A percentile compares a stretch with the other conserved stretches of the same genome.
Conservation (phyloP, 2,888 invertebrate genomes). For the Drosophila pegasa region DNA sequence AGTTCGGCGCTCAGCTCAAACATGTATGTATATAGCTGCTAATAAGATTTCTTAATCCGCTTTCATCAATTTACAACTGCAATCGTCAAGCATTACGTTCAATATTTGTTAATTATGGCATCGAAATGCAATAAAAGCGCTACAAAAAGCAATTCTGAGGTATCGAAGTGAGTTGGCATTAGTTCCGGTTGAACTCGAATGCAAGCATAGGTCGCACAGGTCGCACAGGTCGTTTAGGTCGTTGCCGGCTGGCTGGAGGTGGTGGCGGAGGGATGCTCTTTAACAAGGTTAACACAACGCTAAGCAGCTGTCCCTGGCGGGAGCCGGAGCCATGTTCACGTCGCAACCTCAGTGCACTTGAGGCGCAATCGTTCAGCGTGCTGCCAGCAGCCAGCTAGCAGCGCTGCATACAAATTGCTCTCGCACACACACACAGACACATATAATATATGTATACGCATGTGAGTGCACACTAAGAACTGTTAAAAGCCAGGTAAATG, state of each 20-base stretch:
- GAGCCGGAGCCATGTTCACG: conserved; percentile 30
- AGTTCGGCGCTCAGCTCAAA: neutral
- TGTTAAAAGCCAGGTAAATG: conserved; percentile 56
- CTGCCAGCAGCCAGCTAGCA: conserved; percentile 47
- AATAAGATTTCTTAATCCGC: neutral
- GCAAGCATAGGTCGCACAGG: conserved; percentile 24
- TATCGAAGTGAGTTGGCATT: conserved; percentile 35
- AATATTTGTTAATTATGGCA: conserved; percentile 46
- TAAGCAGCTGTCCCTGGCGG: conserved; percentile 57
- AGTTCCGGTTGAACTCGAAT: conserved; percentile 30
- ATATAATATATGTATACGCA: conserved; percentile 26
- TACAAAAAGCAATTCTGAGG: conserved; percentile 26
- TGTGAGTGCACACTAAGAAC: conserved; percentile 29
- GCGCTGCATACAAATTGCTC: conserved; percentile 75
- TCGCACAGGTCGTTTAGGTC: conserved; percentile 32
- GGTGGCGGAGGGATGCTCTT: conserved; percentile 32
- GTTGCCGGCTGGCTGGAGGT: conserved; percentile 15
- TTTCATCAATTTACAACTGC: conserved; percentile 14
- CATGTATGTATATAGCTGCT: neutral
- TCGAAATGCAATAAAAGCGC: conserved; percentile 36
- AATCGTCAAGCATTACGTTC: neutral
- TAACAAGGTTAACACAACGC: conserved; percentile 74
- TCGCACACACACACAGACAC: conserved; percentile 30
- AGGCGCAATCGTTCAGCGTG: conserved; percentile 75
- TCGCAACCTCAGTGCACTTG: conserved; percentile 71